phyloP scores from a whole-genome alignment of 2,888 invertebrate species.

The Terebella lapidaria region DNA sequence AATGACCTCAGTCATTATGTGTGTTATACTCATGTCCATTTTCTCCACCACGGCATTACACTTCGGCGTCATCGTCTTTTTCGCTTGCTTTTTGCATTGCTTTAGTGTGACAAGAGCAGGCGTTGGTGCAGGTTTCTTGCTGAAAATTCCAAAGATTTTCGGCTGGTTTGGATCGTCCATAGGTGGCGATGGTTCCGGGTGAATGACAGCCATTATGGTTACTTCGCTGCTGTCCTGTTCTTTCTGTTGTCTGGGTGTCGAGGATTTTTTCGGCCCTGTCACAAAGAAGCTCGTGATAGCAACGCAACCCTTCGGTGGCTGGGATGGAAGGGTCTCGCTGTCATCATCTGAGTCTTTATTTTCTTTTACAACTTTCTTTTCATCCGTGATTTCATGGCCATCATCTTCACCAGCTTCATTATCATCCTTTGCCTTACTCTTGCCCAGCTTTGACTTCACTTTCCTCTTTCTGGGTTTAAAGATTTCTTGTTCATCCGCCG shows the following conservation, averaged over 20 bases:
- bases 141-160: too few species aligned
- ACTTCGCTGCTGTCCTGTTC: background rate
- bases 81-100: background rate
- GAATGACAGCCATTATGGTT: background rate
- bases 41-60: background rate
- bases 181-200: background rate
- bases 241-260: background rate
- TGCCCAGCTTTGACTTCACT: background rate
- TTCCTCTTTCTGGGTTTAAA: background rate
- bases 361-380: background rate
- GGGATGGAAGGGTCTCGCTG: background rate
- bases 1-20: background rate
- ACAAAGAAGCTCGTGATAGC: background rate
- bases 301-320: background rate
- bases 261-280: background rate
- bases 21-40: background rate
- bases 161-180: background rate
- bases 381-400: background rate
- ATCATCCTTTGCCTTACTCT: background rate
- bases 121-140: background rate
- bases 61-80: background rate
- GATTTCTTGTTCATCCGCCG: too few species aligned
- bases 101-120: too few species aligned
- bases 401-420: background rate
- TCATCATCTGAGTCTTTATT: background rate